Evolutionary conservation across 2,888 invertebrate genomes (phyloP), one percentile per base, ranked within the genome.

Genomic region (Ceramica pisi): DNA sequence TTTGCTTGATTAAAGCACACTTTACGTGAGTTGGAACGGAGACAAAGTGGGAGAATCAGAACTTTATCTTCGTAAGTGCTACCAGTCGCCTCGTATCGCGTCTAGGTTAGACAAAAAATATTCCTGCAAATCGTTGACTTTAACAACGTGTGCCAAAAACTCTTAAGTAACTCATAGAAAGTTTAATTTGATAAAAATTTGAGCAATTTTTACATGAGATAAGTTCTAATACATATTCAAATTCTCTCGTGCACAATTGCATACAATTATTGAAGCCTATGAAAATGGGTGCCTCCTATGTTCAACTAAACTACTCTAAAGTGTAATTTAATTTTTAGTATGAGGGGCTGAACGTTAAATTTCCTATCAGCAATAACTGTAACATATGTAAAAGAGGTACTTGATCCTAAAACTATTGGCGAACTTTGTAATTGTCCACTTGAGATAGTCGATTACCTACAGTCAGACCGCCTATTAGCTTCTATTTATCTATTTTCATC

Each of bases 1-100:
- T 66, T 74, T 57, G 26, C 56, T 78, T 80, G 56, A 65, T 80
- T 75, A 50, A 50, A 72, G 55, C 48, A 21, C 35, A 4, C 64
- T 72, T 60, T 41, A 23, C 48, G 21, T 2, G 10, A 55, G 21
- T 63, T 60, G 19, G 5, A 60, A 9, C 6, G 16, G 12, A 53
- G 19, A 57, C 16, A 16, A 38, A 50, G 8, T 12, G 19, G 16
- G 16, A n/a, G 12, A 50, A 46, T 31, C 26, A 14, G 1, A 56
- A n/a, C 23, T 51, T 74, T 48, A 46, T 53, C 35, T 26, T 51
- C n/a, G 35, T 12, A 9, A 10, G 1, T 8, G 35, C 10, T 8
- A 12, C n/a, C 23, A 10, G 31, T 41, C 12, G 41, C 41, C 41
- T 46, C 19, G 46, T 19, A 5, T 2, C 46, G 8, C 19, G 19